phyloP scores from a whole-genome alignment of 2,888 invertebrate species.

The Aspidiotus destructor region DNA sequence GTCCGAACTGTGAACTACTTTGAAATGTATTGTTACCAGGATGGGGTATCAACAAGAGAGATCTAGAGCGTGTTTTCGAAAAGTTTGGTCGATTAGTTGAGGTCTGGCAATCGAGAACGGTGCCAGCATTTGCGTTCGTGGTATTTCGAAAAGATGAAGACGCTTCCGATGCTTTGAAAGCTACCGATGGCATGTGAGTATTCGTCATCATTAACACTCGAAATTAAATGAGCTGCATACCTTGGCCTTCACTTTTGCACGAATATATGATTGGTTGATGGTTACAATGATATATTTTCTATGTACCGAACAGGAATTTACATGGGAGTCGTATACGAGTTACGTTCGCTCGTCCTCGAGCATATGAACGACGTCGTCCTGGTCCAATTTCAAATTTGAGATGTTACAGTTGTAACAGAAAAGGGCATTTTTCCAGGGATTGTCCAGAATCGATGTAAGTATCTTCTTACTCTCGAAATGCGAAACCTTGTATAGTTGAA shows the following conservation, averaged over 20 bases:
- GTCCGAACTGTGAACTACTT: background rate
- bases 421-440: conserved; percentile 36
- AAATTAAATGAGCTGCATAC: no score
- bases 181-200: conserved; percentile 36
- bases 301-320: conserved; percentile 33
- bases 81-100: conserved; percentile 35
- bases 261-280: background rate
- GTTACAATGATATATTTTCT: background rate
- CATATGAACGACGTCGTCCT: conserved; percentile 34
- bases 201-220: background rate
- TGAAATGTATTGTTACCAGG: conserved; percentile 26
- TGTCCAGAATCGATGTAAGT: conserved; percentile 36
- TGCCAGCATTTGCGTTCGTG: conserved; percentile 36
- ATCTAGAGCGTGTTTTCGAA: conserved; percentile 35
- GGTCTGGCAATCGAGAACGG: conserved; percentile 36
- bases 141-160: conserved; percentile 35
- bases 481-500: no score
- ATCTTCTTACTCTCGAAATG: no score
- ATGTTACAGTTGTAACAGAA: conserved; percentile 36
- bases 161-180: conserved; percentile 35
- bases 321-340: conserved; percentile 36
- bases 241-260: no score
- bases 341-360: conserved; percentile 35
- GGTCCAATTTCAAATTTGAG: conserved; percentile 34
- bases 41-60: conserved; percentile 35